Percentiles rank a stretch among this genome's conserved stretches.
These are phyloP conservation scores for Mastigias papua DNA, from an alignment of 30 jellyfish, hydroid and myxozoan species.

Conservation along the genomic window DNA sequence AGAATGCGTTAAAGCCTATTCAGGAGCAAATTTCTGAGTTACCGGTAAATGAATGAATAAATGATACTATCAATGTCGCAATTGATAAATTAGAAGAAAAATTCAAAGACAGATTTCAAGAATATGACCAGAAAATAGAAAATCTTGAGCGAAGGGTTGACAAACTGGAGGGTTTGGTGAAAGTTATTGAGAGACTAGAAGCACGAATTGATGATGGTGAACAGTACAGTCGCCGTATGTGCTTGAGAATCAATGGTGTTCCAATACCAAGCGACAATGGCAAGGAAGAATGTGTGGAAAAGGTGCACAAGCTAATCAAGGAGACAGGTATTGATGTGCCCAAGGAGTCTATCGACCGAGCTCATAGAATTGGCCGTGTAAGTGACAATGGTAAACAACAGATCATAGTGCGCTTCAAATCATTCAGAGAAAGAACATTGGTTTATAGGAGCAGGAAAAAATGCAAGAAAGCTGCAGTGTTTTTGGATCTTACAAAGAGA, in stretches of 20 bases:
- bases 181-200: background rate
- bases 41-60: constrained; percentile 17
- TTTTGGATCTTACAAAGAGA: too few species aligned
- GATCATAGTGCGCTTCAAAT: background rate
- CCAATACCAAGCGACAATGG: constrained; percentile 12
- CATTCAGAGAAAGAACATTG: constrained; percentile 12
- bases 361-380: constrained; percentile 21
- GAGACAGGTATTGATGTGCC: constrained; percentile 29
- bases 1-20: constrained; percentile 22
- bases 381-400: background rate
- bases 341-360: constrained; percentile 20
- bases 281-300: constrained; percentile 37
- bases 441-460: constrained; percentile 3
- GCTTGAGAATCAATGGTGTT: constrained; percentile 40
- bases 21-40: constrained; percentile 27
- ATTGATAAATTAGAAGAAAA: constrained; percentile 17
- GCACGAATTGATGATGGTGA: constrained; percentile 25
- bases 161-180: constrained; percentile 33
- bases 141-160: constrained; percentile 31
- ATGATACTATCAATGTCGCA: constrained; percentile 14
- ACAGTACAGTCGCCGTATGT: constrained; percentile 18
- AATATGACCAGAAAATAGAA: constrained; percentile 26
- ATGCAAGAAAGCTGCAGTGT: too few species aligned
- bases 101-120: background rate
- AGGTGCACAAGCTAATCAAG: constrained; percentile 43